Evolutionary conservation across 2,113 vertebrate species (phyloP), one percentile per base, ranked within the genome.

Genomic region (Hemichromis elongatus): DNA sequence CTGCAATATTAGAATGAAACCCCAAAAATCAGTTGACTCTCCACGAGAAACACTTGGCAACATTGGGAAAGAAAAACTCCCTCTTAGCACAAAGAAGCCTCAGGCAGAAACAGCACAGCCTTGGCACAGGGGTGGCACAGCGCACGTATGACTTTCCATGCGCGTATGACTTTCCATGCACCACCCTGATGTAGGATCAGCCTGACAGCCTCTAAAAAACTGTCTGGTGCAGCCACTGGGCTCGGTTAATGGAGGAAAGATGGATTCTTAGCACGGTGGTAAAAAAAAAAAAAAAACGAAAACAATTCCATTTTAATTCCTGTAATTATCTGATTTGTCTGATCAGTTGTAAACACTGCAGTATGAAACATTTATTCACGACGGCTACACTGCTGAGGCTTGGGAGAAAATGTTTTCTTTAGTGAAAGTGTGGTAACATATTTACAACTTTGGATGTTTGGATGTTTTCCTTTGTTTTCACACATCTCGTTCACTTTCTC

Each of bases 291-390:
- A 66, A 66, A 66, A n/a, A 66, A 6, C 13, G 19, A 37, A 70
- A 70, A 70, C 40, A 70, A 70, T 45, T 70, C 2, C 1, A 1
- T 45, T 42, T 4, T 45, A 47, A 28, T 73, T 73, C 9, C 24
- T 47, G 10, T 47, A 73, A 45, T 47, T 73, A 28, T 47, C 24
- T 47, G 9, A 47, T 73, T 47, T 73, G 24, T 45, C 68, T 73
- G 40, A 47, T 47, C 24, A 19, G 14, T 19, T 73, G 68, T 26
- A 47, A 47, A 73, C 40, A 73, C 24, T 73, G 68, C 40, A 11
- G 9, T 11, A 2, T 47, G 24, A 73, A 11, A 3, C 5, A 2
- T 1, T 0, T 28, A 28, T 47, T 73, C 24, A 26, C 40, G 19
- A 18, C 28, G 14, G 18, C 24, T 11, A 16, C 66, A 26, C 1